Base-by-base conservation (phyloP, 1,140 invertebrate genomes). In the Coelopa frigida region DNA sequence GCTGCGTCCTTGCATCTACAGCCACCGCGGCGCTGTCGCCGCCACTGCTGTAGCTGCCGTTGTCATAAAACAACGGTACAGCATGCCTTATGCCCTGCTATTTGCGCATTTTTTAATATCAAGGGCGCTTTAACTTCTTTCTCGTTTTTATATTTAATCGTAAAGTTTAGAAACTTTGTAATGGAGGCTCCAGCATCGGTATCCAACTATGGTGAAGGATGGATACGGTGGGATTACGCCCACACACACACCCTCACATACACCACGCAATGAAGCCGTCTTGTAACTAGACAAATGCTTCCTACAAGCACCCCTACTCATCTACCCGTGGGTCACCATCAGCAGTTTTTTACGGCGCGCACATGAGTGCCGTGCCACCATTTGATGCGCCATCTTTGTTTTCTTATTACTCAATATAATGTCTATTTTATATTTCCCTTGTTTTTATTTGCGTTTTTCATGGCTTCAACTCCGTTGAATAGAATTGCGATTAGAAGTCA, bases 41-140 rank as follows among this genome's bases (percentile, higher is more conserved):
- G 11, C 14, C 11, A 18, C 7, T 40, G 23, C 7, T 22, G 20
- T 33, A 21, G 35, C 31, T 11, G 15, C 14, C 6, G n/a, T 21
- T 36, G 14, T 36, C 44, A 46, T 46, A 46, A 46, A 46, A 46
- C 14, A 36, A 26, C 18, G 22, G 33, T 46, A 46, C 33, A 26
- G 22, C n/a, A n/a, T 37, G 33, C 44, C 33, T 46, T 46, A 23
- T 21, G 26, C 32, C n/a, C 21, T 27, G 44, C 44, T 46, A 37
- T 46, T 60, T 58, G 59, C 62, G 58, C 62, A 65, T 58, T 65
- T 66, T 65, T 66, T 66, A 65, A 66, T 66, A 62, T 59, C 61
- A 55, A 48, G 58, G 56, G 55, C 59, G 58, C 56, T 56, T 60
- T 56, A 58, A 59, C 52, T 59, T 49, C 45, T 53, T 49, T 43